These are phyloP conservation scores for Electrona antarctica DNA, from an alignment of 2,113 vertebrate genomes.

Conservation along the genomic window DNA sequence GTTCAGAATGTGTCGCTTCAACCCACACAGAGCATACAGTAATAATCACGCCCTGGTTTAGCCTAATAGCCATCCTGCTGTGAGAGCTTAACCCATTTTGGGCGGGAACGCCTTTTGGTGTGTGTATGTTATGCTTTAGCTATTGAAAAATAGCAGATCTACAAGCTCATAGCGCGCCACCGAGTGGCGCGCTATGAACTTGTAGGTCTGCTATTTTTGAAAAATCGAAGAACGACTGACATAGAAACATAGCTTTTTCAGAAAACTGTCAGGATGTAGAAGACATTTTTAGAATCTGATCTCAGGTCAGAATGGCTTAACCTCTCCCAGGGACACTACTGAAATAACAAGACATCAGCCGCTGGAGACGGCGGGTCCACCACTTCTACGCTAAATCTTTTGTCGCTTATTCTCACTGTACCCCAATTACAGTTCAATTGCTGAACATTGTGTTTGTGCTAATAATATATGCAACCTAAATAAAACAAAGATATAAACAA, in stretches of 20 bases:
- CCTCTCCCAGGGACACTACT: slow-evolving; percentile 52
- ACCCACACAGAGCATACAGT: slow-evolving; percentile 57
- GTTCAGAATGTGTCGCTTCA: slow-evolving; percentile 47
- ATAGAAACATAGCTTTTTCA: too few relatives aligned
- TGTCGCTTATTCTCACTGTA: slow-evolving; percentile 22
- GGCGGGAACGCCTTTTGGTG: too few relatives aligned
- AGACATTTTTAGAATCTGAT: too few relatives aligned
- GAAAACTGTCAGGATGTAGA: too few relatives aligned
- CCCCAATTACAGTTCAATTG: slow-evolving; percentile 25
- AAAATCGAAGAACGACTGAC: too few relatives aligned
- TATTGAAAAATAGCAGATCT: too few relatives aligned
- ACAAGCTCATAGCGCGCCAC: too few relatives aligned
- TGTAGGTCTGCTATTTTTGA: too few relatives aligned
- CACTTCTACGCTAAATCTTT: slow-evolving; percentile 30
- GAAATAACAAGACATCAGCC: slow-evolving; percentile 61
- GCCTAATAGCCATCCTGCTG: slow-evolving; percentile 61
- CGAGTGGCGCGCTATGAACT: too few relatives aligned
- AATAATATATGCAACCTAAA: slow-evolving; percentile 59
- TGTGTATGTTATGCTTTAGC: too few relatives aligned
- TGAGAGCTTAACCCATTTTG: slow-evolving; percentile 30
- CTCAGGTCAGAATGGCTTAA: neutral
- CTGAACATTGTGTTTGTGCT: slow-evolving; percentile 28
- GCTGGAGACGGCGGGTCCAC: slow-evolving; percentile 33
- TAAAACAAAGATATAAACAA: slow-evolving; percentile 64
- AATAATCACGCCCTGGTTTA: slow-evolving; percentile 48